A percentile compares a stretch with the other conserved stretches of the same genome.
phyloP scores from a whole-genome alignment of 1,140 invertebrate species.

The Eriosoma lanigerum region DNA sequence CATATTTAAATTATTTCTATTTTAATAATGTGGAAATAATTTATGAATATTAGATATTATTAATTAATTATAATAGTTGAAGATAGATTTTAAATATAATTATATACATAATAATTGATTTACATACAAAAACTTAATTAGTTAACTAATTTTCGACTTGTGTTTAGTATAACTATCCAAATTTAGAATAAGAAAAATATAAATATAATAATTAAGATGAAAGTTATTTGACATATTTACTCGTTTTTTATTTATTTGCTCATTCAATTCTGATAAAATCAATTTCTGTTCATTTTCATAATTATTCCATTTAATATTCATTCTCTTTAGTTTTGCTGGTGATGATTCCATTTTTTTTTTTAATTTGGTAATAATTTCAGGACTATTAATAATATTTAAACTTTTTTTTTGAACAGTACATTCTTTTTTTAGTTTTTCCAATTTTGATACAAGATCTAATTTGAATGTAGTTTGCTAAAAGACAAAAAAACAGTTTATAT shows the following conservation, averaged over 20 bases:
- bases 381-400: conserved; percentile 34
- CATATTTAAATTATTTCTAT: neutral
- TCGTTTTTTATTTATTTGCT: conserved; percentile 59
- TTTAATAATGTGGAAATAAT: no score
- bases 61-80: no score
- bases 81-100: no score
- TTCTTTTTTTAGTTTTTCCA: conserved; percentile 27
- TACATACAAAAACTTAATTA: no score
- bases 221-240: conserved; percentile 56
- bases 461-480: conserved; percentile 4
- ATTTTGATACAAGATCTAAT: neutral
- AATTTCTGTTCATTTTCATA: conserved; percentile 59
- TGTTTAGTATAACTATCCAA: no score
- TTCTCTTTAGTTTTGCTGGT: conserved; percentile 62
- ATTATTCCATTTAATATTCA: conserved; percentile 57
- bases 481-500: no score
- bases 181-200: no score
- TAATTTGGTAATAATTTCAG: conserved; percentile 21
- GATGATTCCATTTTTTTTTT: conserved; percentile 35
- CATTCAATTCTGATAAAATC: conserved; percentile 62
- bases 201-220: neutral
- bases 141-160: no score
- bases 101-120: no score
- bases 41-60: no score
- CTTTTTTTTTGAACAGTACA: conserved; percentile 3